Evolutionary conservation across 2,113 vertebrate species (phyloP).

Genomic region (Oreochromis tanganicae): DNA sequence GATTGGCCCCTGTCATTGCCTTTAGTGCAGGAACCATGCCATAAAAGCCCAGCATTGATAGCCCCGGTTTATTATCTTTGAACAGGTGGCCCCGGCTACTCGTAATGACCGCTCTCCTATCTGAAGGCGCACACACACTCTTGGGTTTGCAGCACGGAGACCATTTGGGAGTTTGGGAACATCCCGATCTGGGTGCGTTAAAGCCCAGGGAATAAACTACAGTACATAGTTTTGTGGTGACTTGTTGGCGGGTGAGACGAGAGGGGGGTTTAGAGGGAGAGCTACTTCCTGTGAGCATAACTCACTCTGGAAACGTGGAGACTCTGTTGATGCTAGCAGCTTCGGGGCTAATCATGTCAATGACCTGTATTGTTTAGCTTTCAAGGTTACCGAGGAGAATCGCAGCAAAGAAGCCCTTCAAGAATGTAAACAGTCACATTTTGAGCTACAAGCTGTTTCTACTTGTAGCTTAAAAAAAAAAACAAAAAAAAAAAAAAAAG

Average conservation of each 20-base stretch:
- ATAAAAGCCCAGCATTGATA: slow-evolving; percentile 69
- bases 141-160: slow-evolving; percentile 26
- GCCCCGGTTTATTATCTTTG: slow-evolving; percentile 72
- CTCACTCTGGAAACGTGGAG: slow-evolving; percentile 36
- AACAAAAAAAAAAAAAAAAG: neutral
- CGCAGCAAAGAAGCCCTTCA: slow-evolving; percentile 31
- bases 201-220: slow-evolving; percentile 45
- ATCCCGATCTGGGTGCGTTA: slow-evolving; percentile 41
- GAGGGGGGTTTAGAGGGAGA: neutral
- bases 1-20: slow-evolving; percentile 46
- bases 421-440: slow-evolving; percentile 61
- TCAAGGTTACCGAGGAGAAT: slow-evolving; percentile 53
- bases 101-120: slow-evolving; percentile 35
- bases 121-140: slow-evolving; percentile 28
- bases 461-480: neutral
- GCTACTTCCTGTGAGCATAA: slow-evolving; percentile 47
- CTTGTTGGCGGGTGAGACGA: slow-evolving; percentile 15
- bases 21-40: slow-evolving; percentile 63
- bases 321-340: slow-evolving; percentile 45
- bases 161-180: slow-evolving; percentile 60
- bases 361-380: slow-evolving; percentile 62
- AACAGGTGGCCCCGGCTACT: slow-evolving; percentile 68
- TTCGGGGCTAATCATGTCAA: slow-evolving; percentile 55
- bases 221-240: slow-evolving; percentile 53
- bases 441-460: slow-evolving; percentile 40